These are phyloP conservation scores for Myioborus miniatus DNA, from an alignment of 2,797 vertebrate species.

Conservation along the genomic window DNA sequence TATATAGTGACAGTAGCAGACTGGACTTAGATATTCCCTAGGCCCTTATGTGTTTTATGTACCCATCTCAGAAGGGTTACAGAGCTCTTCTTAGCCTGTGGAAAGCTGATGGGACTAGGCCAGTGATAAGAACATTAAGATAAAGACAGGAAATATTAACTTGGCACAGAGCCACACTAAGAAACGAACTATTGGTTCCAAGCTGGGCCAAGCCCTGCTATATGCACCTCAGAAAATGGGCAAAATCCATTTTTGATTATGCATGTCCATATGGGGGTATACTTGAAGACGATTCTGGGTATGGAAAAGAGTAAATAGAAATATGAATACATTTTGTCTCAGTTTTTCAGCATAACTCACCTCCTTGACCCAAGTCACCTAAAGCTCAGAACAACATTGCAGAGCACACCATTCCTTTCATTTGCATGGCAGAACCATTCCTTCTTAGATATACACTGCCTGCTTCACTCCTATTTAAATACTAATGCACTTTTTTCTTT, in stretches of 20 bases:
- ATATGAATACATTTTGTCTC: not conserved
- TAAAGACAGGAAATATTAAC: constrained; percentile 6
- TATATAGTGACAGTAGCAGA: constrained; percentile 46
- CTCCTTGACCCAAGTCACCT: not conserved
- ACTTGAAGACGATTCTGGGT: not conserved
- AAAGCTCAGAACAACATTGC: not conserved
- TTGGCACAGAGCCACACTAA: not conserved
- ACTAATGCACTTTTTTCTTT: not conserved
- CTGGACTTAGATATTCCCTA: constrained; percentile 5
- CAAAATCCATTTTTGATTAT: not conserved
- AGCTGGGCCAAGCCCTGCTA: not conserved
- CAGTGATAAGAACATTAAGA: not conserved
- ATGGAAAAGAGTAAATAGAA: not conserved
- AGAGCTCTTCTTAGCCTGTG: not conserved
- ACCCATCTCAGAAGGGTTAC: not conserved
- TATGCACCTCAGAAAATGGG: not conserved
- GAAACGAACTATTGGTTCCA: not conserved
- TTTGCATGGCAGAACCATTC: not conserved
- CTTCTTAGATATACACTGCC: not conserved
- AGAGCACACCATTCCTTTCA: not conserved
- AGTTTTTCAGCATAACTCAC: not conserved
- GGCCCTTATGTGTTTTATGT: not conserved
- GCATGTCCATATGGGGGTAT: too few species aligned
- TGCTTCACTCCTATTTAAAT: not conserved
- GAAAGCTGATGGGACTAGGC: not conserved